These are phyloP conservation scores for Zosterops japonicus DNA, from an alignment of 2,113 vertebrate species.

Conservation along the genomic window DNA sequence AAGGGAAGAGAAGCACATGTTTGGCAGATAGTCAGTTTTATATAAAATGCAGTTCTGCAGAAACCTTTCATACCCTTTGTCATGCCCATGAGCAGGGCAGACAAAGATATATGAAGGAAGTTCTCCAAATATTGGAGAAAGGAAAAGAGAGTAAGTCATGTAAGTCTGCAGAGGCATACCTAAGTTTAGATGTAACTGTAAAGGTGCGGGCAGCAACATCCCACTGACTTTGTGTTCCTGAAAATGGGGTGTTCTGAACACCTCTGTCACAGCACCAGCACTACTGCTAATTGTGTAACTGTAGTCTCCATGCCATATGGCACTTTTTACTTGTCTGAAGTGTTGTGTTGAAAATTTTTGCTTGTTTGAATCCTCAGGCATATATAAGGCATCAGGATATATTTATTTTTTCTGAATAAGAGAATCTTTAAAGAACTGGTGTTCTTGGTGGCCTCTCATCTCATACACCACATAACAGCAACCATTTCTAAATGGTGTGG, in stretches of 20 bases:
- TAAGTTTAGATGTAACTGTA: not conserved
- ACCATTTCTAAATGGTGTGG: not conserved
- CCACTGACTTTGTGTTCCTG: not conserved
- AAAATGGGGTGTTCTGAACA: not conserved
- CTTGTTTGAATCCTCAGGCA: not conserved
- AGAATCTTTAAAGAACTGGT: not conserved
- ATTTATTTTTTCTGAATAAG: not conserved
- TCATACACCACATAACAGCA: not conserved
- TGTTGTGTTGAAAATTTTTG: not conserved
- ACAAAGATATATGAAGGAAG: not conserved
- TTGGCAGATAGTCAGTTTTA: not conserved
- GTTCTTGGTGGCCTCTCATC: not conserved
- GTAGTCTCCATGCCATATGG: not conserved
- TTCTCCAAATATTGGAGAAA: not conserved
- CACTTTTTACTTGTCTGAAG: not conserved
- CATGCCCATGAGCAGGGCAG: not conserved
- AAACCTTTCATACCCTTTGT: not conserved
- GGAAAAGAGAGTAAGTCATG: not conserved
- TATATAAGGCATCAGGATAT: not conserved
- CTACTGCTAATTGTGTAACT: not conserved
- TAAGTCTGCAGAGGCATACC: not conserved
- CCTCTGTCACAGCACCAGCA: not conserved
- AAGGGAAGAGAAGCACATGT: not conserved
- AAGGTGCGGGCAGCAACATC: not conserved
- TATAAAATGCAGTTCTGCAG: not conserved